These are phyloP conservation scores for Cyrtodaria siliqua DNA, from an alignment of 2,888 invertebrate species.

Conservation along the genomic window DNA sequence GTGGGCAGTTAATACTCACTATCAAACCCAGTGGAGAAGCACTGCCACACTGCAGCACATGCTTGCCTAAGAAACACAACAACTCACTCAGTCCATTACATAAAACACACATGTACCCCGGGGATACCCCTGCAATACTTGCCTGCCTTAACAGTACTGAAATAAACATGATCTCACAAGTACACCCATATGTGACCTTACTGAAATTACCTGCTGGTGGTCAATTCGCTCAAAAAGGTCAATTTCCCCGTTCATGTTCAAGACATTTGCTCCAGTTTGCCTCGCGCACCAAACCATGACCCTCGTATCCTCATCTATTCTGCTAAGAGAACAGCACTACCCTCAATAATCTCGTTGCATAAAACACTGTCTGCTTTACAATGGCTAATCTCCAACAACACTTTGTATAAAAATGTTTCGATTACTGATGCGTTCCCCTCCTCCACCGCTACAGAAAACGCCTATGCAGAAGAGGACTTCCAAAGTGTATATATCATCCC, in stretches of 20 bases:
- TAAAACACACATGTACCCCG: too few relatives aligned
- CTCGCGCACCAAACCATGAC: background rate
- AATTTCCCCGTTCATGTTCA: constrained; percentile 32
- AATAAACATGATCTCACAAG: constrained; percentile 4
- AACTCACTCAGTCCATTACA: too few relatives aligned
- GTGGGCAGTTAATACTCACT: too few relatives aligned
- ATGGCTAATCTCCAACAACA: too few relatives aligned
- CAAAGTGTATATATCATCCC: constrained; percentile 20
- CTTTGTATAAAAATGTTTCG: too few relatives aligned
- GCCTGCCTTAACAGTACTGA: background rate
- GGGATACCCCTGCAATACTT: background rate
- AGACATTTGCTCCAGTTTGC: constrained; percentile 12
- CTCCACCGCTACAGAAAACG: too few relatives aligned
- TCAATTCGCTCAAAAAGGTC: constrained; percentile 34
- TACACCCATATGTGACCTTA: constrained; percentile 39
- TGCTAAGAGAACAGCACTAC: background rate
- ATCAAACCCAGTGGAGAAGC: too few relatives aligned
- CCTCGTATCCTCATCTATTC: background rate
- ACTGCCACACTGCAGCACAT: too few relatives aligned
- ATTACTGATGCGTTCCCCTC: too few relatives aligned
- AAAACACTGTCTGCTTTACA: too few relatives aligned
- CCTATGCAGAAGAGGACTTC: too few relatives aligned
- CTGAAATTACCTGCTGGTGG: constrained; percentile 28
- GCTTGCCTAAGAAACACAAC: too few relatives aligned
- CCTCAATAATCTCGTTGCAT: background rate